A percentile compares a stretch with the other conserved stretches of the same genome.
These are phyloP conservation scores for Acronicta alni DNA, from an alignment of 2,888 invertebrate genomes.

Conservation along the genomic window DNA sequence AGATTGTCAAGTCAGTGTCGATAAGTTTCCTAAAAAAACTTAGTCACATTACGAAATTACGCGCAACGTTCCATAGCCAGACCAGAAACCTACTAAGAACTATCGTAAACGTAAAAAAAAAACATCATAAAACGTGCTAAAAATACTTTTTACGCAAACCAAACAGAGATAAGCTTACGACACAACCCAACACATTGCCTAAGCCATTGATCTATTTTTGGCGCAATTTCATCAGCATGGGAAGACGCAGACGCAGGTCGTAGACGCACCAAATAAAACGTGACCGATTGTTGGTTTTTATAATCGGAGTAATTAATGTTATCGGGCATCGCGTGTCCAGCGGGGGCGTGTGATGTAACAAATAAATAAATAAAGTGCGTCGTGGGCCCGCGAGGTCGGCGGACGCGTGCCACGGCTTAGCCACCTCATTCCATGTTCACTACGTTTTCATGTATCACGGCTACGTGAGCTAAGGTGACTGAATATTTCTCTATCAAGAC, in stretches of 20 bases:
- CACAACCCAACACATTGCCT: slow-evolving; percentile 20
- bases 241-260: slow-evolving; percentile 2
- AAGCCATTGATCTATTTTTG: slow-evolving; percentile 33
- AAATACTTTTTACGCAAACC: slow-evolving; percentile 13
- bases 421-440: neutral
- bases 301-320: slow-evolving; percentile 2
- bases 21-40: too few species aligned
- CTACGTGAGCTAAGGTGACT: too few species aligned
- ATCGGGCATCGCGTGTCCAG: slow-evolving; percentile 12
- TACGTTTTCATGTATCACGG: too few species aligned
- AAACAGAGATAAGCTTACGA: slow-evolving; percentile 40
- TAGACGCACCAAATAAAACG: slow-evolving; percentile 23
- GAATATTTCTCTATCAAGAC: too few species aligned
- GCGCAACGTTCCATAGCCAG: too few species aligned
- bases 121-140: slow-evolving; percentile 2
- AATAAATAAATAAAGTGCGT: slow-evolving; percentile 16
- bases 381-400: slow-evolving; percentile 4
- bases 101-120: neutral
- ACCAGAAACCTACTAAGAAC: too few species aligned
- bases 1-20: too few species aligned
- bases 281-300: slow-evolving; percentile 19
- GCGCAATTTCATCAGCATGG: slow-evolving; percentile 35
- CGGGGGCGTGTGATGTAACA: slow-evolving; percentile 36
- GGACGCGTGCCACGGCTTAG: slow-evolving; percentile 8
- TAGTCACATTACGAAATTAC: too few species aligned